Evolutionary conservation across 1,140 invertebrate species (phyloP), one percentile per base, ranked within the genome.

Genomic region (Zelostemma sp.): DNA sequence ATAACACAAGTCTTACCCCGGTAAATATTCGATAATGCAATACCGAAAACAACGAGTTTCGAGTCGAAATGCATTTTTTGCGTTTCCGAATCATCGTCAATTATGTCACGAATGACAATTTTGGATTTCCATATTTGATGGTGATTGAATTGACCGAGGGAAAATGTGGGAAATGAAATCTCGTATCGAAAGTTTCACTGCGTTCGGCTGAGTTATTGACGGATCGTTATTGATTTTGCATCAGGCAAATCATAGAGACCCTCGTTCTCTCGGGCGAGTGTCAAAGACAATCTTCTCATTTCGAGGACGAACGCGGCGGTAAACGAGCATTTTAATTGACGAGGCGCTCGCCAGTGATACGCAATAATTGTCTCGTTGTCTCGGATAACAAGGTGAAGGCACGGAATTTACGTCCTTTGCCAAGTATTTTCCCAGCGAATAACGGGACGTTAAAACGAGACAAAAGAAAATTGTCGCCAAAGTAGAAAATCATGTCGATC

Each of bases 261-360:
- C 3, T 1, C 1, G n/a, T 35, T 35, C 11, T 35, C 33, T 35
- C n/a, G 33, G 33, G 33, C 21, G 21, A 25, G 6, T n/a, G 33
- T 35, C 33, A 35, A 35, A 35, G 33, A 35, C 3, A 35, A 35
- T 35, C 25, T 2, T n/a, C 33, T 35, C 11, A 1, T n/a, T 11
- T n/a, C 6, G 33, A 35, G n/a, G 21, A 25, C 21, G 21, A 25
- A 8, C 21, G 8, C 21, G 21, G 33, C 33, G 33, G 33, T n/a
- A 35, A 35, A 35, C 33, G 33, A 35, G 33, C 33, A 35, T 35
- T 35, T 6, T 35, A 35, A 35, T 35, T 35, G 33, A 35, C 33
- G 33, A n/a, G 33, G 6, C 33, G 6, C 33, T 35, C n/a, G 33
- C n/a, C 33, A n/a, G n/a, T n/a, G n/a, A 35, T 35, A 35, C 33